These are phyloP conservation scores for Bellardia bayeri DNA, from an alignment of 2,888 invertebrate species.

Conservation along the genomic window DNA sequence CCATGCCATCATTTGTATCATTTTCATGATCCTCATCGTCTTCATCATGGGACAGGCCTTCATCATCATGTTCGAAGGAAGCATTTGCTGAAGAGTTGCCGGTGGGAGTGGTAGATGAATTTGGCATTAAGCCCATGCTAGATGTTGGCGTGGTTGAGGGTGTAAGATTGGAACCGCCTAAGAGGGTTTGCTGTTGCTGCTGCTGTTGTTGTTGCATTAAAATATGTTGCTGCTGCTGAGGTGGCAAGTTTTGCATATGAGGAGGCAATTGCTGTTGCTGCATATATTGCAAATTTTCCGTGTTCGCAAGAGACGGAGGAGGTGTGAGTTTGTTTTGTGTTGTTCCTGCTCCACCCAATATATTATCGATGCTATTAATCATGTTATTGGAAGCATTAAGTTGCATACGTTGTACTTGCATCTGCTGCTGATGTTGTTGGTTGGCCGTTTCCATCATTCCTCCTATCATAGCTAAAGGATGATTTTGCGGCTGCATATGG, in stretches of 20 bases:
- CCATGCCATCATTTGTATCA: slow-evolving; percentile 80
- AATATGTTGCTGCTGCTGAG: slow-evolving; percentile 71
- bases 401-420: slow-evolving; percentile 73
- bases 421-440: slow-evolving; percentile 76
- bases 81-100: slow-evolving; percentile 73
- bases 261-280: slow-evolving; percentile 72
- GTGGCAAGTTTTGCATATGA: slow-evolving; percentile 72
- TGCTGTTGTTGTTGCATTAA: slow-evolving; percentile 72
- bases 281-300: slow-evolving; percentile 73
- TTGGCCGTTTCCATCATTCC: slow-evolving; percentile 80
- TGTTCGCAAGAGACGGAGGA: slow-evolving; percentile 67
- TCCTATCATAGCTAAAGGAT: slow-evolving; percentile 81
- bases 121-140: slow-evolving; percentile 43
- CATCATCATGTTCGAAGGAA: slow-evolving; percentile 80
- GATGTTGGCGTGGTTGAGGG: slow-evolving; percentile 59
- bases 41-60: slow-evolving; percentile 79
- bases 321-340: slow-evolving; percentile 44
- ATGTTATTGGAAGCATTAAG: slow-evolving; percentile 71
- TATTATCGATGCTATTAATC: slow-evolving; percentile 76
- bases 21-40: slow-evolving; percentile 80
- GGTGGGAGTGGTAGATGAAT: slow-evolving; percentile 55
- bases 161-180: slow-evolving; percentile 52
- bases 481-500: slow-evolving; percentile 75
- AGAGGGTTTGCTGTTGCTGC: slow-evolving; percentile 53
- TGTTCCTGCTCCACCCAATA: slow-evolving; percentile 64